A percentile compares a stretch with the other conserved stretches of the same genome.
Conservation (phyloP, 2,113 vertebrate species). For the Corydoras maculifer region DNA sequence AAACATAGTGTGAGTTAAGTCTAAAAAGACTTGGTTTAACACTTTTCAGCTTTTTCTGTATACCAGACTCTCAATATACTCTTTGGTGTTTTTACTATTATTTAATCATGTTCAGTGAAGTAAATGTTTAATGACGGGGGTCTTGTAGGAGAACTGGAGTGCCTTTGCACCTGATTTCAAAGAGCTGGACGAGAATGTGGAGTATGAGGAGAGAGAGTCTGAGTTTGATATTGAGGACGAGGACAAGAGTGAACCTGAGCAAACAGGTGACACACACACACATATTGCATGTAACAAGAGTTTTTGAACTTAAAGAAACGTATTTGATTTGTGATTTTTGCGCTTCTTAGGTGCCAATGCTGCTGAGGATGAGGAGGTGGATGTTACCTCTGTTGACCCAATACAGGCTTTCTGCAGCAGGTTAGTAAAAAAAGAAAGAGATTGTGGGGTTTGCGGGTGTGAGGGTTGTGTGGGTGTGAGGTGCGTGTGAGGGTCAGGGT, state of each 20-base stretch:
- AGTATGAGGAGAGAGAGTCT: slow-evolving; percentile 94
- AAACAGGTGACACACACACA: slow-evolving; percentile 72
- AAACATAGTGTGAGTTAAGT: neutral
- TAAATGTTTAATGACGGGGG: neutral
- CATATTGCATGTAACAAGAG: neutral
- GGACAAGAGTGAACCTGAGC: slow-evolving; percentile 97
- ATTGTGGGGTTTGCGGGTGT: too few relatives aligned
- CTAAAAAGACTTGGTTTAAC: too few relatives aligned
- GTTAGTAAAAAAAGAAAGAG: slow-evolving; percentile 48
- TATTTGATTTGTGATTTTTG: too few relatives aligned
- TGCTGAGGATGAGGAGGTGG: slow-evolving; percentile 94
- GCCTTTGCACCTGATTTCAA: slow-evolving; percentile 98
- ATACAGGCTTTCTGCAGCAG: slow-evolving; percentile 96
- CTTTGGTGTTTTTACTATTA: too few relatives aligned
- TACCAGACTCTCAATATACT: too few relatives aligned
- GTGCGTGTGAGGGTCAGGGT: too few relatives aligned
- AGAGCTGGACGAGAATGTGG: slow-evolving; percentile 95
- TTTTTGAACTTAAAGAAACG: too few relatives aligned
- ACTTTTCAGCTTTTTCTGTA: too few relatives aligned
- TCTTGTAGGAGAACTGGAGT: slow-evolving; percentile 93
- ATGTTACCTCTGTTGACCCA: slow-evolving; percentile 93
- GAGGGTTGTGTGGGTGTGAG: too few relatives aligned
- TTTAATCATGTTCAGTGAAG: too few relatives aligned
- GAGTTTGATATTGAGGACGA: slow-evolving; percentile 98
- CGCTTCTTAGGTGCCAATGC: slow-evolving; percentile 79